phyloP scores from a whole-genome alignment of 1,140 invertebrate genomes.

The Euura saliciscinereae region DNA sequence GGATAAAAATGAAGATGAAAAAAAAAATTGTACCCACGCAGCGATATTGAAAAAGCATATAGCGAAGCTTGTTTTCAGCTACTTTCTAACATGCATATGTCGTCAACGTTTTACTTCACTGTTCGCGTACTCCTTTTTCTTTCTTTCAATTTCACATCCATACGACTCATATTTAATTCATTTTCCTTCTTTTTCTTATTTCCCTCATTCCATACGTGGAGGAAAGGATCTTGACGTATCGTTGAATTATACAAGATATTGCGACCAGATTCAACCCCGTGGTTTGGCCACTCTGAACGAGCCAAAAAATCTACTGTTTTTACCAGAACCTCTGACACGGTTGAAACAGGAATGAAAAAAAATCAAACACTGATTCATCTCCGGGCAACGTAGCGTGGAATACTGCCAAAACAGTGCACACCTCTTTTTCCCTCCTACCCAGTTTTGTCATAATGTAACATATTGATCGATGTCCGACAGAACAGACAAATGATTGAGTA shows the following conservation, averaged over 20 bases:
- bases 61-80: not conserved
- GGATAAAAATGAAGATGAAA: not conserved
- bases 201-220: not conserved
- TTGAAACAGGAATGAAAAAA: too few relatives aligned
- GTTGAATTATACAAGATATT: slow-evolving; percentile 5
- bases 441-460: too few relatives aligned
- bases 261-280: not conserved
- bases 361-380: too few relatives aligned
- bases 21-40: not conserved
- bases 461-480: too few relatives aligned
- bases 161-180: too few relatives aligned
- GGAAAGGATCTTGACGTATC: not conserved
- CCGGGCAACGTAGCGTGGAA: too few relatives aligned
- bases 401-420: too few relatives aligned
- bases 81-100: not conserved
- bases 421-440: too few relatives aligned
- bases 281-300: too few relatives aligned
- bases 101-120: not conserved
- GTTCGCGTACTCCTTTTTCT: not conserved
- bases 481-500: too few relatives aligned
- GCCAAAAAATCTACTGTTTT: too few relatives aligned
- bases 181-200: not conserved
- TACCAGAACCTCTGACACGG: too few relatives aligned
- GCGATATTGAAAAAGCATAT: not conserved
- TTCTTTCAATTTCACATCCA: not conserved